A percentile compares a stretch with the other conserved stretches of the same genome.
Conservation (phyloP, 1,140 invertebrate genomes). For the Colletes latitarsis region DNA sequence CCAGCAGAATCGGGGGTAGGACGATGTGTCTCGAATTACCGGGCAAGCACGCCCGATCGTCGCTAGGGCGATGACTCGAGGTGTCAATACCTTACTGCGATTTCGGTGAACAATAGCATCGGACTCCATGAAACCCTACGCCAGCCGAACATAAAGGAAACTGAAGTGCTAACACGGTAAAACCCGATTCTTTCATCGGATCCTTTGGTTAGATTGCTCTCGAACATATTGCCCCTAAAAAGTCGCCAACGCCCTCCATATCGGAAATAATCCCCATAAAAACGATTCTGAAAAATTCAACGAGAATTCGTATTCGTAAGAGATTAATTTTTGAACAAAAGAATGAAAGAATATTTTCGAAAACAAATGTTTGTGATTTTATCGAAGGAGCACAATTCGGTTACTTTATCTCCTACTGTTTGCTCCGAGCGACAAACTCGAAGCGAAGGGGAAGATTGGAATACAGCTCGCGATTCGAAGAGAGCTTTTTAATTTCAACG, state of each 20-base stretch:
- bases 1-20: conserved; percentile 52
- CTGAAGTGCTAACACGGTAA: conserved; percentile 9
- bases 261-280: no score
- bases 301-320: no score
- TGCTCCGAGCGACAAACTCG: background rate
- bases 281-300: no score
- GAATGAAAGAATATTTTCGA: no score
- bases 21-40: conserved; percentile 69
- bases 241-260: no score
- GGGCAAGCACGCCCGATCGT: conserved; percentile 59
- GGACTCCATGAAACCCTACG: conserved; percentile 37
- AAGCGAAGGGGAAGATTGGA: background rate
- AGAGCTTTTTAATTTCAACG: conserved; percentile 25
- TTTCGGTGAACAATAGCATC: conserved; percentile 54
- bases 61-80: conserved; percentile 61
- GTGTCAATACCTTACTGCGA: conserved; percentile 63
- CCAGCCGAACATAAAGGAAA: conserved; percentile 9
- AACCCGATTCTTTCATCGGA: conserved; percentile 9
- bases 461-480: background rate
- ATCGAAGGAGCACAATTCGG: no score
- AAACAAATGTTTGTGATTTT: no score
- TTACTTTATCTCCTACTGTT: no score
- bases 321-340: no score
- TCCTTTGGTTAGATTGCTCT: conserved; percentile 7
- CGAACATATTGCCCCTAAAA: background rate